These are phyloP conservation scores for Chrysopa pallens DNA, from an alignment of 1,140 invertebrate species.

Conservation along the genomic window DNA sequence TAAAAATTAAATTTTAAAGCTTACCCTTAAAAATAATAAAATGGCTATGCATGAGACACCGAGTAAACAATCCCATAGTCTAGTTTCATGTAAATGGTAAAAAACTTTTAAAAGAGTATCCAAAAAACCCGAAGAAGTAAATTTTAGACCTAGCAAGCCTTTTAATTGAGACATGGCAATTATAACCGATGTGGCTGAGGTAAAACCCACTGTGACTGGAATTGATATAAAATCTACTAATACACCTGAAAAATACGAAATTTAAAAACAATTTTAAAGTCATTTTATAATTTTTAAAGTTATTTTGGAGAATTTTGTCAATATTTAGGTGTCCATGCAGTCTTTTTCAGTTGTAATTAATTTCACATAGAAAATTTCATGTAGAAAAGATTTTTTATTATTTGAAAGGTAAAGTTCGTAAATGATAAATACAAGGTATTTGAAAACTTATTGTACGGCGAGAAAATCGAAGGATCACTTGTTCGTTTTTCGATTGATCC, in stretches of 20 bases:
- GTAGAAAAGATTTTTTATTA: background rate
- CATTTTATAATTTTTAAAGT: too few relatives aligned
- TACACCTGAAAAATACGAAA: constrained; percentile 46
- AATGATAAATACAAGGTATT: too few relatives aligned
- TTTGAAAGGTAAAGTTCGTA: too few relatives aligned
- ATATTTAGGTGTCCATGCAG: too few relatives aligned
- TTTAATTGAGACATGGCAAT: constrained; percentile 81
- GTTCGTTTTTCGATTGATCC: too few relatives aligned
- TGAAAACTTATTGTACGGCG: too few relatives aligned
- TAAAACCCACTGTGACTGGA: constrained; percentile 86
- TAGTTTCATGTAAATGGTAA: constrained; percentile 37
- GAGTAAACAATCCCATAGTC: constrained; percentile 43
- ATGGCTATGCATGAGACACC: constrained; percentile 50
- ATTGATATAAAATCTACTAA: constrained; percentile 88
- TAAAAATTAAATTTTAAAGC: constrained; percentile 9
- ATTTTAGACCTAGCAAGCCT: constrained; percentile 57
- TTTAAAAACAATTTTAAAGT: too few relatives aligned
- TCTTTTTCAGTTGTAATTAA: too few relatives aligned
- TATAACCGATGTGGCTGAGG: constrained; percentile 82
- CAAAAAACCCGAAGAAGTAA: constrained; percentile 51
- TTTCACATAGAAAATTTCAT: background rate
- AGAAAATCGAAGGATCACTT: too few relatives aligned
- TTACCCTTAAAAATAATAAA: constrained; percentile 51
- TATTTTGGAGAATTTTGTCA: too few relatives aligned
- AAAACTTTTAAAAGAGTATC: constrained; percentile 46